Evolutionary conservation across 2,888 invertebrate species (phyloP).

Genomic region (Punctoribates punctum): DNA sequence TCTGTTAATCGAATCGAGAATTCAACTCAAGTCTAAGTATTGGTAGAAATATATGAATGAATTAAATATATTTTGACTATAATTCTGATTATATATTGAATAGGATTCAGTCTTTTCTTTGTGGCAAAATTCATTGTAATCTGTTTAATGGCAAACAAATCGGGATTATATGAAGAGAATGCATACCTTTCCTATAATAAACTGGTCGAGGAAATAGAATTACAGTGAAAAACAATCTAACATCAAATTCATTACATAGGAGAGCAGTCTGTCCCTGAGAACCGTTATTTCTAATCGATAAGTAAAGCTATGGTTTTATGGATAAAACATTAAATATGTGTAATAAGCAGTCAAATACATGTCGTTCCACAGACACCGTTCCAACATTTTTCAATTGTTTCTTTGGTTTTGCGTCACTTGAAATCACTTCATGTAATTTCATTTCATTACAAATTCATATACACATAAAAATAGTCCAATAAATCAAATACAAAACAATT

Average conservation of each 20-base stretch:
- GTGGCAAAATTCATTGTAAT: slow-evolving; percentile 22
- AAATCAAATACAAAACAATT: neutral
- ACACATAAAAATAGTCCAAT: slow-evolving; percentile 3
- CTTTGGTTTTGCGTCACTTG: slow-evolving; percentile 14
- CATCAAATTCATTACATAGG: slow-evolving; percentile 1
- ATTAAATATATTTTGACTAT: neutral
- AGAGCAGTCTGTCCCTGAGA: neutral
- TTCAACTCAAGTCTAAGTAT: neutral
- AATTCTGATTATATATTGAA: slow-evolving; percentile 7
- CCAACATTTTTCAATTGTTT: slow-evolving; percentile 7
- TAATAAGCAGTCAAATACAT: neutral
- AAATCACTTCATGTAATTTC: neutral
- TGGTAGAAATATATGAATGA: slow-evolving; percentile 11
- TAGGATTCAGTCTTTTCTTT: neutral
- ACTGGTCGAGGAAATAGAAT: slow-evolving; percentile 6
- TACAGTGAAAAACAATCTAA: slow-evolving; percentile 10
- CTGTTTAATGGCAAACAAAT: slow-evolving; percentile 35
- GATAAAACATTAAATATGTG: slow-evolving; percentile 1
- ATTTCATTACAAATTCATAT: slow-evolving; percentile 5
- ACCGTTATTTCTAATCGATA: slow-evolving; percentile 11
- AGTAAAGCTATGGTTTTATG: slow-evolving; percentile 14
- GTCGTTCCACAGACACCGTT: neutral
- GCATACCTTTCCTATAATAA: slow-evolving; percentile 1
- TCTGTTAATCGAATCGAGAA: too few relatives aligned
- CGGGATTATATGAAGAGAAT: slow-evolving; percentile 25